A percentile compares a stretch with the other conserved stretches of the same genome.
Evolutionary conservation across 1,140 invertebrate genomes (phyloP).

Genomic region (Probaryconus sp.): DNA sequence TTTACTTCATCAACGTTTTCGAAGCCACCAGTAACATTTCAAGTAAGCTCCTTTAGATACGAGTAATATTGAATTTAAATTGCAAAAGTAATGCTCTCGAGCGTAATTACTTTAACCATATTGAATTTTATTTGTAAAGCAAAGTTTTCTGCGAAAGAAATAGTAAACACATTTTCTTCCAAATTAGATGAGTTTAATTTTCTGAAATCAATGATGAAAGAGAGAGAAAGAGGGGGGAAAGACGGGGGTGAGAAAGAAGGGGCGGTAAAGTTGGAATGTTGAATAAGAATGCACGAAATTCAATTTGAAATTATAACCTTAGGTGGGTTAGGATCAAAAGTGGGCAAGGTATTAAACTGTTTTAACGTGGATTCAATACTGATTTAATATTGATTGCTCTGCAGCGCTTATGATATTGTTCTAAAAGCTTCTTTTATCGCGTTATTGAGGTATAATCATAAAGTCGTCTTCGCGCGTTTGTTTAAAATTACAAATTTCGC

Average conservation of each 20-base stretch:
- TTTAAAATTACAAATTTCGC: no score
- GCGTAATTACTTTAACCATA: constrained; percentile 27
- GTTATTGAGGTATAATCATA: no score
- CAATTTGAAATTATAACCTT: constrained; percentile 13
- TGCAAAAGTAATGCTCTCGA: not conserved
- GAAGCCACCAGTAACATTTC: not conserved
- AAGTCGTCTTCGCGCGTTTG: no score
- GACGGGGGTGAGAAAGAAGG: no score
- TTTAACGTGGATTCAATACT: constrained; percentile 1
- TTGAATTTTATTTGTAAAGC: constrained; percentile 21
- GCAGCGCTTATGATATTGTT: no score
- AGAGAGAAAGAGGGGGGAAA: not conserved
- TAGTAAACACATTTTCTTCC: constrained; percentile 20
- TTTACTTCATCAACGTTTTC: constrained; percentile 22
- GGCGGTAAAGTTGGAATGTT: no score
- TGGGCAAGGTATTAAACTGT: not conserved
- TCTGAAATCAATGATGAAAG: not conserved
- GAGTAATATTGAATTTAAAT: constrained; percentile 13
- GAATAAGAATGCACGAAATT: not conserved
- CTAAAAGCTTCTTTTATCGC: no score
- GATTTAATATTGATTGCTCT: constrained; percentile 10
- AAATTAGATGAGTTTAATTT: constrained; percentile 5
- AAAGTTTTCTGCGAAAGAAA: constrained; percentile 5
- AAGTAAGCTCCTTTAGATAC: not conserved
- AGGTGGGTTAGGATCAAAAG: not conserved